These are phyloP conservation scores for Otis tarda DNA, from an alignment of 2,113 vertebrate species.

Conservation along the genomic window DNA sequence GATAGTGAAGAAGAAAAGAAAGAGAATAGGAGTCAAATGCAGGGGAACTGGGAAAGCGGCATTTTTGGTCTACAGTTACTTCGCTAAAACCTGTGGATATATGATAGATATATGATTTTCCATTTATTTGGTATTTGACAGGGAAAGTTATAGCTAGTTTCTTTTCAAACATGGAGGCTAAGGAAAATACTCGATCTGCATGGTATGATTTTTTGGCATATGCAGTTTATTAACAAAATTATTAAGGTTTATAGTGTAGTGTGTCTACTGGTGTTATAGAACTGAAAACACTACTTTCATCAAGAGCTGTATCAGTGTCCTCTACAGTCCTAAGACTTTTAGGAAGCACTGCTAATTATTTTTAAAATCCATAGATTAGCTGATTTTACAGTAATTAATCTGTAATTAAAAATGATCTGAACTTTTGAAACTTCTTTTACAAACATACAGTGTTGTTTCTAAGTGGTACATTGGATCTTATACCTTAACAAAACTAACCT, in stretches of 20 bases:
- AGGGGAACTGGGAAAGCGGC: background rate
- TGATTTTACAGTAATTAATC: background rate
- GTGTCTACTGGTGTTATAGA: background rate
- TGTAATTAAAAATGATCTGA: background rate
- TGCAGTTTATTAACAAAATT: background rate
- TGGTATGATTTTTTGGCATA: background rate
- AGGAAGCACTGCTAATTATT: background rate
- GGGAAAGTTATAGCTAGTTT: background rate
- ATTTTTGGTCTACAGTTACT: background rate
- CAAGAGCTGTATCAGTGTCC: background rate
- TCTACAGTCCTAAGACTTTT: background rate
- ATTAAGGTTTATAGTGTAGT: background rate
- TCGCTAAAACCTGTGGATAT: background rate
- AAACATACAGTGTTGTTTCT: background rate
- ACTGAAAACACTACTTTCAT: background rate
- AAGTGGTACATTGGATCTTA: background rate
- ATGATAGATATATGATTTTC: background rate
- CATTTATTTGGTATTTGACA: constrained; percentile 9
- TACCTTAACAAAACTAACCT: background rate
- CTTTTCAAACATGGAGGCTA: background rate
- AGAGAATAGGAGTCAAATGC: constrained; percentile 23
- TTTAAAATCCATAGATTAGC: background rate
- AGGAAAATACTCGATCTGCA: background rate
- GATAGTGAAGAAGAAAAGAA: constrained; percentile 1
- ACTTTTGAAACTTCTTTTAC: background rate